Base-by-base conservation (phyloP, 1,140 invertebrate genomes). In the Agraylea sexmaculata region DNA sequence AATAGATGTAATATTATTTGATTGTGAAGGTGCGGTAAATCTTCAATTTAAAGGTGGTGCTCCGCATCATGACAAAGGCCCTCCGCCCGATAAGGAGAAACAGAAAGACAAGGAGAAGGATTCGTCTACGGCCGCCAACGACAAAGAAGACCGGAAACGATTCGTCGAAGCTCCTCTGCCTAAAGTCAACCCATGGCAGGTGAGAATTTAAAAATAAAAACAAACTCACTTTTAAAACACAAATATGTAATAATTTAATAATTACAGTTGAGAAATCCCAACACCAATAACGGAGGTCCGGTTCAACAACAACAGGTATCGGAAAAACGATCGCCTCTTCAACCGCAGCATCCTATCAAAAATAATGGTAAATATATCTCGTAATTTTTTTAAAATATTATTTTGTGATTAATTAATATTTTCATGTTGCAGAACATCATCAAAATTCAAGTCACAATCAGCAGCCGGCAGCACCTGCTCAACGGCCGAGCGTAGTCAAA, bases 151-250 rank as follows among this genome's bases (percentile, higher is more conserved):
- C 41, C 60, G 60, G 0, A 71, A 69, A 54, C 71, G 70, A 54
- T 74, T 73, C 55, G 70, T 74, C 4, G 71, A 69, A 49, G 72
- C 72, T 17, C 72, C 71, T 7, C 60, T 73, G 42, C 72, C 72
- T 1, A 72, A 73, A 60, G 68, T 70, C 34, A 74, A 74, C 54
- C 68, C 69, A 36, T 74, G 72, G 72, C 69, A 72, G 63, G 60
- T 69, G 23, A 65, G 59, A 43, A 21, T n/a, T n/a, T n/a, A n/a
- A n/a, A n/a, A n/a, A n/a, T n/a, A n/a, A n/a, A 31, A 31, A 31
- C 7, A 31, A 8, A 31, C 13, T 31, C 13, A 31, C 13, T 31
- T 8, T 13, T 8, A 8, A 31, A 10, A 31, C 30, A 31, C 13
- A 6, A 31, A 11, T 31, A 11, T 8, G 13, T 31, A 18, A 21